Evolutionary conservation across 1,140 invertebrate genomes (phyloP), one percentile per base, ranked within the genome.

Genomic region (Pararge aegeria): DNA sequence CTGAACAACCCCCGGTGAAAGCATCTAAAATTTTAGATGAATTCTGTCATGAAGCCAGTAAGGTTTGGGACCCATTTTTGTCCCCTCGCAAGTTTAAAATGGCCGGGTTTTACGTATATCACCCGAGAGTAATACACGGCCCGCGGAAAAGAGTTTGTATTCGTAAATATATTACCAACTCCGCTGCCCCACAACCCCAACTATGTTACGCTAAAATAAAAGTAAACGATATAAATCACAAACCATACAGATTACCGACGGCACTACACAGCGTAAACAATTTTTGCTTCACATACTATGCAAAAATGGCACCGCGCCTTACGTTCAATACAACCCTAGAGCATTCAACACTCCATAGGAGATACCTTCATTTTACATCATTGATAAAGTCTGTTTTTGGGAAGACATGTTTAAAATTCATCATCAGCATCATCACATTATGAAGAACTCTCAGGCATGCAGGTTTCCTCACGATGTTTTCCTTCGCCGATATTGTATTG

Each of bases 221-320:
- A 44, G 24, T 46, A 44, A 54, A 63, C 37, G 54, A 65, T 54
- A 61, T 15, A 53, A 61, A 66, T 66, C 55, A 55, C 54, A 55
- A 57, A 53, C 53, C 56, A 57, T 61, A 60, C 34, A 55, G 52
- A 42, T 29, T 51, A 46, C 57, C 57, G 16, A 42, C 42, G 48
- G 51, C 58, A 55, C 48, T 42, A 61, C 58, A 55, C 53, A 56
- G 42, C 49, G 42, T 21, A 54, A 57, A 63, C 52, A n/a, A 60
- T 55, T 61, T 65, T 61, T 61, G 56, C 49, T 21, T 61, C 46
- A 37, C 48, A 12, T 29, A 57, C n/a, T n/a, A 38, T 53, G 54
- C 29, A 68, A 67, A 66, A 70, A 75, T 80, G 77, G 77, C 75
- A 80, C 74, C 74, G 51, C 55, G 37, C 56, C 60, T 55, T 58